Percentiles rank a stretch among this genome's conserved stretches.
Evolutionary conservation across 2,113 vertebrate species (phyloP).

Genomic region (Mirza zaza): DNA sequence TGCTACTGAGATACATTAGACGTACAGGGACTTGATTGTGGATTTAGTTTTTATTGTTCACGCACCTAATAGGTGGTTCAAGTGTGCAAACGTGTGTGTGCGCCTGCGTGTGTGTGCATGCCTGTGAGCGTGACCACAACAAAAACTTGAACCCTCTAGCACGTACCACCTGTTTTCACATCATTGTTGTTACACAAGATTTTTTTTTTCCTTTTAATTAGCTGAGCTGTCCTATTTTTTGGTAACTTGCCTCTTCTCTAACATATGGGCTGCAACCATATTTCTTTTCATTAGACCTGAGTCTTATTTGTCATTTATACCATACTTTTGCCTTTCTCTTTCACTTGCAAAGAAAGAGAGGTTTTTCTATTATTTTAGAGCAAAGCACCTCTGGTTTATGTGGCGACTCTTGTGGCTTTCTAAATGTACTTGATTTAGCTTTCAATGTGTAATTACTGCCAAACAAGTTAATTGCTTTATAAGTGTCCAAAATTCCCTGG

Average conservation of each 20-base stretch:
- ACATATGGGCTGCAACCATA: conserved; percentile 69
- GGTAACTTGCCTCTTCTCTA: conserved; percentile 78
- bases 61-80: conserved; percentile 71
- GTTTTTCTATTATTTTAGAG: conserved; percentile 81
- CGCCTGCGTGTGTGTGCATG: conserved; percentile 59
- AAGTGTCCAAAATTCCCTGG: conserved; percentile 89
- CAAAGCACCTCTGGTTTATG: conserved; percentile 80
- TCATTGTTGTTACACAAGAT: conserved; percentile 76
- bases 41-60: conserved; percentile 68
- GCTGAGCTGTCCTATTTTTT: conserved; percentile 77
- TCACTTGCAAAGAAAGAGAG: conserved; percentile 81
- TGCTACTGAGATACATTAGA: conserved; percentile 61
- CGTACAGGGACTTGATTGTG: background rate
- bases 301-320: conserved; percentile 83
- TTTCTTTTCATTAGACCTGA: conserved; percentile 77
- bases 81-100: conserved; percentile 58
- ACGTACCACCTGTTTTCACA: conserved; percentile 85
- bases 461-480: conserved; percentile 91
- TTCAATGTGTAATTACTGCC: conserved; percentile 92
- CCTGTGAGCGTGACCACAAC: conserved; percentile 72
- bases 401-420: conserved; percentile 82
- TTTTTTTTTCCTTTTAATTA: conserved; percentile 72
- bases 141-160: conserved; percentile 80
- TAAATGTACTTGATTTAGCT: conserved; percentile 92
- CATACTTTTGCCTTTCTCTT: conserved; percentile 77